Evolutionary conservation across 1,140 invertebrate genomes (phyloP), one percentile per base, ranked within the genome.

Genomic region (Drosophila sp.): DNA sequence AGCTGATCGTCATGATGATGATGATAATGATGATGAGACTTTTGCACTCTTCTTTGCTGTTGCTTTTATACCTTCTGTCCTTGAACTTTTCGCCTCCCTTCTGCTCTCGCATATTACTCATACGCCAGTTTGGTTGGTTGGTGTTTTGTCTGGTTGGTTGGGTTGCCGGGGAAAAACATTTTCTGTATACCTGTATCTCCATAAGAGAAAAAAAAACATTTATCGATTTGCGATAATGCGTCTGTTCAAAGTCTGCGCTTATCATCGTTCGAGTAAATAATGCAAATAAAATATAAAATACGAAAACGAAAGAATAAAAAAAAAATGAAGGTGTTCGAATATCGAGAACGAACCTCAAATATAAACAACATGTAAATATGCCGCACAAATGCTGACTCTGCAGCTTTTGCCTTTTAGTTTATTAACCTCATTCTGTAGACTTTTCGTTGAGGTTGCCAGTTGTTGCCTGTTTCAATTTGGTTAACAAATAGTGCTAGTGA

Each of bases 351-450:
- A 70, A 74, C 70, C 67, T 62, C 73, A 75, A 79, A 67, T 83
- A 71, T 74, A 87, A 86, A 86, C 82, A 86, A 79, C 71, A 87
- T 79, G 69, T 87, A 86, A 86, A 87, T 87, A 71, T 86, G 83
- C 79, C 82, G 83, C 64, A 57, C 11, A 66, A 87, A 76, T 67
- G 83, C 76, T 83, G 79, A 86, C 83, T 55, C 47, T 11, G 76
- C 70, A 44, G 29, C 35, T 83, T 83, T 79, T 66, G 60, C 8
- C 44, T 50, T 70, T 83, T 67, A 76, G 83, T 86, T 86, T 87
- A 79, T 86, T 89, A 87, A 86, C 83, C 83, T 76, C 70, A 76
- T 83, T 76, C 50, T 44, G 38, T 10, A 27, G 44, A 50, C 17
- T 47, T 47, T 47, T 47, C 17, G 44, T 47, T 8, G 44, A 8